Evolutionary conservation across 1,140 invertebrate species (phyloP).

Genomic region (Prorops nasuta): DNA sequence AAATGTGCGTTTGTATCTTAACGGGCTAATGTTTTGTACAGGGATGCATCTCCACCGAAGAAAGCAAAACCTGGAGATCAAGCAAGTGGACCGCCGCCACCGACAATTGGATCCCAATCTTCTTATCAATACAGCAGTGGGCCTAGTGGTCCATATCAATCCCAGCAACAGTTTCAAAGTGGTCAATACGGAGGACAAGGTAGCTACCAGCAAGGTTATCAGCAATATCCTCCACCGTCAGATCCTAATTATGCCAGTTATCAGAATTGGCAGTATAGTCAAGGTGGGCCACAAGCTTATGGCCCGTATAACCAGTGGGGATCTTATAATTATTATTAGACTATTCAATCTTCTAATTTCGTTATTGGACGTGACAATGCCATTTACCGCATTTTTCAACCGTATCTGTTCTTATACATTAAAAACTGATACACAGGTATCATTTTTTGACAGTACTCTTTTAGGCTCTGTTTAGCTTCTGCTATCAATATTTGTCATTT

Average conservation of each 20-base stretch:
- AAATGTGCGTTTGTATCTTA: not conserved
- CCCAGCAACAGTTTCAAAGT: slow-evolving; percentile 54
- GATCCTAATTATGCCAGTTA: slow-evolving; percentile 62
- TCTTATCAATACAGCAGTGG: slow-evolving; percentile 58
- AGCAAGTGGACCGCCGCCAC: slow-evolving; percentile 54
- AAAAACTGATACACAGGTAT: too few species aligned
- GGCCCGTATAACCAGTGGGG: slow-evolving; percentile 70
- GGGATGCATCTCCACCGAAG: slow-evolving; percentile 52
- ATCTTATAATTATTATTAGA: slow-evolving; percentile 58
- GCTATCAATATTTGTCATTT: too few species aligned
- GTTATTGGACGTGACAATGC: not conserved
- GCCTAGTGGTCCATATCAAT: slow-evolving; percentile 46
- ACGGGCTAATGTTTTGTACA: too few species aligned
- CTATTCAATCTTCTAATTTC: not conserved
- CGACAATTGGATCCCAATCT: slow-evolving; percentile 51
- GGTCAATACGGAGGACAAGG: slow-evolving; percentile 58
- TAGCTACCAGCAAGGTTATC: slow-evolving; percentile 60
- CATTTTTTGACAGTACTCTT: too few species aligned
- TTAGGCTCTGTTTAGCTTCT: too few species aligned
- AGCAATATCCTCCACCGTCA: slow-evolving; percentile 61
- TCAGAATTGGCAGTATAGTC: slow-evolving; percentile 69
- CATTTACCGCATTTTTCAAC: too few species aligned
- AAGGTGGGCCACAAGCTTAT: slow-evolving; percentile 59
- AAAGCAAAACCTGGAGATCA: slow-evolving; percentile 59
- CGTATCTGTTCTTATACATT: too few species aligned